Conservation (phyloP, 2,797 vertebrate genomes). For the Phoxinus dragarum region DNA sequence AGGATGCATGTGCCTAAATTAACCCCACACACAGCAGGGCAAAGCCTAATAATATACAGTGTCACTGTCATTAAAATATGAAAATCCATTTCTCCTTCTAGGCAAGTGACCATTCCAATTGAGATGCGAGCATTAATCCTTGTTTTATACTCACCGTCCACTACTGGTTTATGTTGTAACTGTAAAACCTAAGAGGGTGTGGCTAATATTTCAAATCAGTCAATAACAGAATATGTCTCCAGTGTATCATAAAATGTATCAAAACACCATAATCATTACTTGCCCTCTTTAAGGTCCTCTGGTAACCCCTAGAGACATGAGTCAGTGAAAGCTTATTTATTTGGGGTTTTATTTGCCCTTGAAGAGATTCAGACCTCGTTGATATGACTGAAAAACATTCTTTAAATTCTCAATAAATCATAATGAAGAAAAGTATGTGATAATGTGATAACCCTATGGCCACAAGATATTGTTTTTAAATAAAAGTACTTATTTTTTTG, state of each 20-base stretch:
- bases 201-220: background rate
- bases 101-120: background rate
- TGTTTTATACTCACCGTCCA: background rate
- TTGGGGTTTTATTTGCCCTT: background rate
- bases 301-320: background rate
- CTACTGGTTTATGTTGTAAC: background rate
- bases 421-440: background rate
- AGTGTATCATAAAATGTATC: background rate
- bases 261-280: background rate
- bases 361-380: background rate
- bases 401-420: background rate
- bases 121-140: background rate
- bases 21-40: background rate
- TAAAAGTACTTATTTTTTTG: background rate
- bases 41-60: conserved; percentile 15
- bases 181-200: background rate
- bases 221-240: background rate
- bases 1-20: conserved; percentile 38
- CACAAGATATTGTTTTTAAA: background rate
- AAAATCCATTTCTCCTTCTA: conserved; percentile 15
- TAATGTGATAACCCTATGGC: background rate
- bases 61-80: background rate
- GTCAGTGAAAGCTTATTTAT: background rate
- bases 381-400: background rate
- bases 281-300: background rate